These are phyloP conservation scores for Buathra laborator DNA, from an alignment of 2,888 invertebrate genomes.

Conservation along the genomic window DNA sequence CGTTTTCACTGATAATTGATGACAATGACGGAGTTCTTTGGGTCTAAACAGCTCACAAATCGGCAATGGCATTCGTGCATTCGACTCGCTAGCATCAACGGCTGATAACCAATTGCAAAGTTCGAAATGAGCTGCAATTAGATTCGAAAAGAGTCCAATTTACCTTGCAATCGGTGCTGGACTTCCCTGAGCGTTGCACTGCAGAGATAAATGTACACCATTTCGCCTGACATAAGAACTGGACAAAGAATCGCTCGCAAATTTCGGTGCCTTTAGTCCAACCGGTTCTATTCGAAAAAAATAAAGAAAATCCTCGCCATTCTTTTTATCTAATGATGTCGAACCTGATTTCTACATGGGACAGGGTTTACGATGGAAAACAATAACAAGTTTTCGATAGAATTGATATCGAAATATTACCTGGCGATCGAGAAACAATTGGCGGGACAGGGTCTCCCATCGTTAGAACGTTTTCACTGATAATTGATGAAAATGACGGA, in stretches of 20 bases:
- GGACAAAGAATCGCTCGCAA: constrained; percentile 86
- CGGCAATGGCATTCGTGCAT: not conserved
- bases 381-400: not conserved
- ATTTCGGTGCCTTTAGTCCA: constrained; percentile 87
- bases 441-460: constrained; percentile 56
- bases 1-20: not conserved
- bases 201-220: constrained; percentile 86
- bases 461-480: constrained; percentile 10
- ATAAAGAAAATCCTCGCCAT: constrained; percentile 48
- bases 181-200: constrained; percentile 91
- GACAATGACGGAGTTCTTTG: constrained; percentile 2
- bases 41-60: not conserved
- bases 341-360: constrained; percentile 41
- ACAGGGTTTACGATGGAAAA: constrained; percentile 48
- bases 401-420: constrained; percentile 31
- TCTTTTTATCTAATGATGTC: not conserved
- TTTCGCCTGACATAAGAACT: constrained; percentile 73
- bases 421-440: constrained; percentile 34
- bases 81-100: not conserved
- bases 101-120: not conserved
- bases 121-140: not conserved
- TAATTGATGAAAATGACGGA: not conserved
- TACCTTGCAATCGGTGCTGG: constrained; percentile 91
- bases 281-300: constrained; percentile 85
- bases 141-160: constrained; percentile 68